Percentiles rank a stretch among this genome's conserved stretches.
Evolutionary conservation across 2,888 invertebrate species (phyloP).

Genomic region (Heteromurus nitidus): DNA sequence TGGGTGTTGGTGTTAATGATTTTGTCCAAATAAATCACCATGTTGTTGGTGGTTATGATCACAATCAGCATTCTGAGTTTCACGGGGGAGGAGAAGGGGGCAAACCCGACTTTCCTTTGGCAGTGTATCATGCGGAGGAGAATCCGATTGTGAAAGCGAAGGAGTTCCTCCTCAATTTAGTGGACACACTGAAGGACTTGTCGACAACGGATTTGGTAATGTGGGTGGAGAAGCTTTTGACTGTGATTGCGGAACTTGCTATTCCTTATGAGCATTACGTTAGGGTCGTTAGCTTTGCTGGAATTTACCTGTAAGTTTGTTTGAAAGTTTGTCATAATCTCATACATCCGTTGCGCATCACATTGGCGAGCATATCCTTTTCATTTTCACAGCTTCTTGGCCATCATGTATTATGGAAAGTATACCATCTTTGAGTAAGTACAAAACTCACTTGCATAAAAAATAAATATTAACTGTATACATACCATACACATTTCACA

Average conservation of each 20-base stretch:
- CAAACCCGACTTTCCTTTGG: constrained; percentile 1
- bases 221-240: constrained; percentile 43
- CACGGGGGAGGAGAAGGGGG: too few species aligned
- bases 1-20: too few species aligned
- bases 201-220: constrained; percentile 30
- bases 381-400: constrained; percentile 19
- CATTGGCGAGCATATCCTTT: not conserved
- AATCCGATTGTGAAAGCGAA: constrained; percentile 40
- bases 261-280: constrained; percentile 49
- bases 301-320: constrained; percentile 48
- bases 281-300: constrained; percentile 47
- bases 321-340: not conserved
- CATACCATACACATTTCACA: too few species aligned
- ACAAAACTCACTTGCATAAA: too few species aligned
- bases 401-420: constrained; percentile 27
- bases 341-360: not conserved
- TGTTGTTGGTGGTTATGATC: too few species aligned
- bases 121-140: not conserved
- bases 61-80: too few species aligned
- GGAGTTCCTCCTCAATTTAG: constrained; percentile 19
- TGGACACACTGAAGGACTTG: constrained; percentile 1
- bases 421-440: constrained; percentile 34
- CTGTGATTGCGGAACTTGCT: constrained; percentile 23
- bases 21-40: too few species aligned
- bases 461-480: too few species aligned